Evolutionary conservation across 1,140 invertebrate species (phyloP).

Genomic region (Physella acuta): DNA sequence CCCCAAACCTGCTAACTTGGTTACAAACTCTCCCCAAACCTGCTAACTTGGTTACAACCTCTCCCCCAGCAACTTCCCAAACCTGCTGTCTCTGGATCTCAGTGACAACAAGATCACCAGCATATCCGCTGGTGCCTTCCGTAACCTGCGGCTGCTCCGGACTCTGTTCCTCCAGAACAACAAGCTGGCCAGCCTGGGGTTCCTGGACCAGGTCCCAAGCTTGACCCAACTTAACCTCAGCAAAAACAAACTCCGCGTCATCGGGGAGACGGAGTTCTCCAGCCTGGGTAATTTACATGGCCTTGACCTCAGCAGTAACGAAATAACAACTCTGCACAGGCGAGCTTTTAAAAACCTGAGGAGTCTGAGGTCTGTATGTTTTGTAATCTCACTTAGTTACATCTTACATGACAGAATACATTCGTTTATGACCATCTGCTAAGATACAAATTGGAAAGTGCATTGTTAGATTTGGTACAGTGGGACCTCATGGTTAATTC

Average conservation of each 20-base stretch:
- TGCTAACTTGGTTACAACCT: too few species aligned
- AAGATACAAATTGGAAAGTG: too few species aligned
- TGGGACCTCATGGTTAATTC: too few species aligned
- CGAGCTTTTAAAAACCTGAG: constrained; percentile 73
- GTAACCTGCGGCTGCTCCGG: constrained; percentile 51
- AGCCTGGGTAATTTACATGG: constrained; percentile 53
- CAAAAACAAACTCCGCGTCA: constrained; percentile 70
- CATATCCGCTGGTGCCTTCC: constrained; percentile 63
- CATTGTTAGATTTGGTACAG: too few species aligned
- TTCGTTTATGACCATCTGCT: too few species aligned
- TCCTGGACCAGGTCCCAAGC: constrained; percentile 57
- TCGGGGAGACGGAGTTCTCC: constrained; percentile 75
- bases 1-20: too few species aligned
- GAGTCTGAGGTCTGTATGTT: constrained; percentile 66
- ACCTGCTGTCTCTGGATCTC: constrained; percentile 63
- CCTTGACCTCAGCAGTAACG: constrained; percentile 70
- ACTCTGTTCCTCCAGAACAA: constrained; percentile 62
- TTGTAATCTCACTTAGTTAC: too few species aligned
- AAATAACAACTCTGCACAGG: constrained; percentile 66
- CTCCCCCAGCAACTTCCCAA: constrained; percentile 19
- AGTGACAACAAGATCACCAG: constrained; percentile 67
- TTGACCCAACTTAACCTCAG: constrained; percentile 74
- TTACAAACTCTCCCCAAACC: too few species aligned
- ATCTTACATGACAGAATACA: too few species aligned
- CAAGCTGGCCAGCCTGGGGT: constrained; percentile 51